phyloP scores from a whole-genome alignment of 2,113 vertebrate species.

The Dicaeum eximium region DNA sequence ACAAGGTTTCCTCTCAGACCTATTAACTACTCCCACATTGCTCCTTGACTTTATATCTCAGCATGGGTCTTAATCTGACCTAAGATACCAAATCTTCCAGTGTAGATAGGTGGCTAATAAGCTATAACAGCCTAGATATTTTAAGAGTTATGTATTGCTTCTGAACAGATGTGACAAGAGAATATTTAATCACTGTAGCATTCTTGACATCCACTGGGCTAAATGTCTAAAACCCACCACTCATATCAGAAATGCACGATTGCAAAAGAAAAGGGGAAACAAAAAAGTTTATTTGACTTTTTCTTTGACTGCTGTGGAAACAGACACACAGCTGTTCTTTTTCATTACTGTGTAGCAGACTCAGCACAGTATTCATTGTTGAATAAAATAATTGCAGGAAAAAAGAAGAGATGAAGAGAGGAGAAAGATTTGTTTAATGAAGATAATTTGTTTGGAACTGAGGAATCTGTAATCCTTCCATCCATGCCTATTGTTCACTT shows the following conservation, averaged over 20 bases:
- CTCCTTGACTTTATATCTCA: not conserved
- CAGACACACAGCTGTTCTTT: conserved; percentile 15
- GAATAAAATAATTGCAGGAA: conserved; percentile 48
- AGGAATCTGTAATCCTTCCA: conserved; percentile 26
- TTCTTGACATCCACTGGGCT: conserved; percentile 35
- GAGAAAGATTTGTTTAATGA: conserved; percentile 44
- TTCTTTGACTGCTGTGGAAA: not conserved
- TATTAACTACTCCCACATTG: not conserved
- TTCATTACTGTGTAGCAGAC: not conserved
- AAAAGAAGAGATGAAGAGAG: not conserved
- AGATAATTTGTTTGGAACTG: conserved; percentile 56
- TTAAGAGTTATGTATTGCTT: not conserved
- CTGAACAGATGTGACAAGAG: conserved; percentile 50
- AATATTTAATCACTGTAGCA: conserved; percentile 21
- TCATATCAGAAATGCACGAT: not conserved
- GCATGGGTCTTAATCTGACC: not conserved
- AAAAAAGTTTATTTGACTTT: not conserved
- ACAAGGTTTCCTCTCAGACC: not conserved
- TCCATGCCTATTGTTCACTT: conserved; percentile 1
- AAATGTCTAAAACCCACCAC: not conserved
- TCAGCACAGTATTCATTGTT: not conserved
- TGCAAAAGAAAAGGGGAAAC: not conserved
- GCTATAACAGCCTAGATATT: not conserved
- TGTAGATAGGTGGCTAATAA: not conserved
- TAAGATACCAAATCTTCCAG: not conserved